Conservation (phyloP, 2,113 vertebrate species). For the Ardeotis arabs region DNA sequence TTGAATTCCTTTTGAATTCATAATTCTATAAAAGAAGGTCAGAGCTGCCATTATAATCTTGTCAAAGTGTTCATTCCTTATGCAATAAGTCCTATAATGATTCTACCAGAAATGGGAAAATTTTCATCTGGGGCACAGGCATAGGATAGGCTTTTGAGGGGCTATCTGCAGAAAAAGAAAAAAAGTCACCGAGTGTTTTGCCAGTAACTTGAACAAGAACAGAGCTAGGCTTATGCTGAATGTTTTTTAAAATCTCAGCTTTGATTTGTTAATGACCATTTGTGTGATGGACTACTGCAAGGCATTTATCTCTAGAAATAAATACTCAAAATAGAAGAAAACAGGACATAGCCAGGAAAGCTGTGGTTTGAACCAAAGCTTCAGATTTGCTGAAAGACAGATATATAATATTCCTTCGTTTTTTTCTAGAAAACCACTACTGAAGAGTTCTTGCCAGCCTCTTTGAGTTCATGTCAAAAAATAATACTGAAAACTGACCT, state of each 20-base stretch:
- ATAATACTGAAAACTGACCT: constrained; percentile 35
- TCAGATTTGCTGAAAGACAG: constrained; percentile 47
- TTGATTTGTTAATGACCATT: constrained; percentile 40
- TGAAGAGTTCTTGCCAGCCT: constrained; percentile 22
- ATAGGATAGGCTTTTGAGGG: not conserved
- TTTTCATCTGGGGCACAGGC: not conserved
- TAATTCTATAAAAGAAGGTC: not conserved
- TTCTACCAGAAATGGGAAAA: not conserved
- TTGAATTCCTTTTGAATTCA: not conserved
- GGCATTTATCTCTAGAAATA: constrained; percentile 26
- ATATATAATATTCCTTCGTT: constrained; percentile 22
- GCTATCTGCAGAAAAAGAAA: not conserved
- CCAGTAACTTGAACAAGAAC: not conserved
- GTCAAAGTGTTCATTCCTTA: not conserved
- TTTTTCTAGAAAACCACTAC: constrained; percentile 47
- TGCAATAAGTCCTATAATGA: not conserved
- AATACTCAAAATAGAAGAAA: constrained; percentile 37
- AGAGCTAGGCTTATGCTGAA: not conserved
- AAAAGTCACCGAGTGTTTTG: not conserved
- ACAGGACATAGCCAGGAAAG: constrained; percentile 20
- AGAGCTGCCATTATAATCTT: not conserved
- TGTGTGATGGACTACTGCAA: constrained; percentile 9
- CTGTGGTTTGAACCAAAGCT: constrained; percentile 35
- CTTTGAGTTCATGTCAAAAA: constrained; percentile 14
- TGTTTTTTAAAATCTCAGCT: constrained; percentile 14